Evolutionary conservation across 2,888 invertebrate species (phyloP), one percentile per base, ranked within the genome.

Genomic region (Drosophila monieri): DNA sequence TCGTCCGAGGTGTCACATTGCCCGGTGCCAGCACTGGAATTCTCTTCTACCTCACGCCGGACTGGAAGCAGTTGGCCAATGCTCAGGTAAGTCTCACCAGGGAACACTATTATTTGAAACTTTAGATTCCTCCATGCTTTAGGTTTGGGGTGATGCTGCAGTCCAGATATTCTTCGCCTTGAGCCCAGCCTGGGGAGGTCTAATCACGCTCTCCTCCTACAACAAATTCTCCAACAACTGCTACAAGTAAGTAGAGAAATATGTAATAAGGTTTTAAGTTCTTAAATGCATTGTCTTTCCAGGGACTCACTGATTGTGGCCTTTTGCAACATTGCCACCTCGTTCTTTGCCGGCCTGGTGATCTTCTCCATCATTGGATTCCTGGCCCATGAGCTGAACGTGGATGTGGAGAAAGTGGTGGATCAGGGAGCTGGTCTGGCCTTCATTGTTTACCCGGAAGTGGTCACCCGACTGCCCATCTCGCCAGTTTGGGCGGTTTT

Each of bases 81-180:
- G 94, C 96, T 6, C 95, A 95, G 92, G 94, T 94, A 85, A 67
- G 62, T 56, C n/a, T 3, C 18, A 14, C 3, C n/a, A 21, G 9
- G 18, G 23, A 27, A 15, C n/a, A 9, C 6, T 39, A 14, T 15
- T 14, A 15, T 39, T n/a, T 15, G 14, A 39, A 14, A 14, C 14
- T 39, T 14, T 14, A 27, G n/a, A 15, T 15, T 39, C 12, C 15
- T 15, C 6, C 6, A 3, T 39, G 3, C 39, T 39, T 39, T 43
- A 95, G 94, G 95, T 95, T 12, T 96, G 95, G 96, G 95, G 95
- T 47, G 96, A 96, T 89, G 96, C 96, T 0, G 96, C 96, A 0
- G 95, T 96, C 21, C 97, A 97, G 91, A 96, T 97, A 87, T 97
- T 97, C 91, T 97, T 96, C 90, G 96, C 97, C 0, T 91, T 97